Percentiles rank a stretch among this genome's conserved stretches.
Conservation (phyloP, 2,888 invertebrate species). For the Galerucella nymphaeae region DNA sequence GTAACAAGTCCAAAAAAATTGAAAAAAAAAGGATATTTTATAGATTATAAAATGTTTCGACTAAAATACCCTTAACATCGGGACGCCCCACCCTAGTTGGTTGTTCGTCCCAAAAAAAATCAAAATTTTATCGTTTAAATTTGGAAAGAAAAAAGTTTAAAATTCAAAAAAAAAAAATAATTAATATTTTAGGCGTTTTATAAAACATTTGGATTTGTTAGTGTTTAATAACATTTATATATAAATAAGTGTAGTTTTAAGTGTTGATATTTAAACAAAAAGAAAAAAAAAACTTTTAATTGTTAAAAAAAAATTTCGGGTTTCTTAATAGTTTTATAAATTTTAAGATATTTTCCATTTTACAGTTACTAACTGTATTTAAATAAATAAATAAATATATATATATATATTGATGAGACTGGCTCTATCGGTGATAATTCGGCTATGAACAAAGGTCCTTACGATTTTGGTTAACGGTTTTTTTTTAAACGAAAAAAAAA, state of each 20-base stretch:
- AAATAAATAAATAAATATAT: slow-evolving; percentile 5
- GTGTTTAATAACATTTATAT: slow-evolving; percentile 46
- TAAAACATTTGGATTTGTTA: slow-evolving; percentile 50
- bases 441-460: slow-evolving; percentile 48
- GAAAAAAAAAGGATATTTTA: slow-evolving; percentile 33
- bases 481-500: background rate
- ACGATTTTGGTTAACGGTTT: slow-evolving; percentile 47
- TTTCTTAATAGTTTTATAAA: slow-evolving; percentile 49
- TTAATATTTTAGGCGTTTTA: slow-evolving; percentile 52
- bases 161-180: slow-evolving; percentile 24
- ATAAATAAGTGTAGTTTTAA: slow-evolving; percentile 54
- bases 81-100: slow-evolving; percentile 32
- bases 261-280: slow-evolving; percentile 54
- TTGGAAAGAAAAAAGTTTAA: slow-evolving; percentile 6
- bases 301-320: slow-evolving; percentile 51
- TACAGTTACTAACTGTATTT: slow-evolving; percentile 48
- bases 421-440: slow-evolving; percentile 44
- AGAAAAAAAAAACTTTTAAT: slow-evolving; percentile 45
- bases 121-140: slow-evolving; percentile 46
- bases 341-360: slow-evolving; percentile 46
- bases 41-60: slow-evolving; percentile 41
- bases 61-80: slow-evolving; percentile 39
- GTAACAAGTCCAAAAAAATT: slow-evolving; percentile 27
- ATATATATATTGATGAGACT: slow-evolving; percentile 41
- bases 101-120: slow-evolving; percentile 35